Base-by-base conservation (phyloP, 2,888 invertebrate species). In the Mythimna lalbum region DNA sequence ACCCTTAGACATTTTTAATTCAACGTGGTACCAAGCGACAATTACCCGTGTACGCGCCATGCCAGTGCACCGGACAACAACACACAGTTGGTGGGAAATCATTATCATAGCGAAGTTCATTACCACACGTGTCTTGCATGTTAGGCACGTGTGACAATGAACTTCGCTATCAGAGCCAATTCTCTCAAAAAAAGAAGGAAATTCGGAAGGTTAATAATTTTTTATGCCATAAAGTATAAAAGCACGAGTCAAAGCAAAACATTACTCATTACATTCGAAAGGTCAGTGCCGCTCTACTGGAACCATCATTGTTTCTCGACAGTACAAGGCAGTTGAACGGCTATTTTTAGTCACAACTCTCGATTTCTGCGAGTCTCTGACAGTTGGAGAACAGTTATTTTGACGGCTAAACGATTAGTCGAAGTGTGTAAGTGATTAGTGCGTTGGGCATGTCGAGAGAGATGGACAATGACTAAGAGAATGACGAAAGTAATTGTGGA, bases 281-380 rank as follows among this genome's bases (percentile, higher is more conserved):
- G 69, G 78, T 78, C 63, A 64, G 67, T 78, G 73, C 39, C 62
- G 21, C 47, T 49, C 31, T 23, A 61, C 55, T 55, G 33, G 27
- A 23, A 50, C 50, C 55, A 73, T 50, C 62, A 64, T 69, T 65
- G 70, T 65, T 66, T 27, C 53, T 60, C 65, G 33, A 78, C 68
- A 73, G 65, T 63, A 49, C 55, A 66, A 56, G 56, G 49, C 73
- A 61, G 61, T 73, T 55, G 61, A 61, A 47, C 64, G 6, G 50
- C 70, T 84, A 82, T 79, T 78, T 76, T 75, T 75, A 81, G 75
- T 70, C 49, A 27, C 31, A 6, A 76, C 87, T 87, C 86, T 87
- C 87, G 76, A 71, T 87, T 87, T 87, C 79, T 27, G 27, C 4
- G 27, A 27, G 27, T 27, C 27, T 1, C 27, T 68, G 66, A 60